Evolutionary conservation across 2,888 invertebrate genomes (phyloP).

Genomic region (Drosophila gaucha): DNA sequence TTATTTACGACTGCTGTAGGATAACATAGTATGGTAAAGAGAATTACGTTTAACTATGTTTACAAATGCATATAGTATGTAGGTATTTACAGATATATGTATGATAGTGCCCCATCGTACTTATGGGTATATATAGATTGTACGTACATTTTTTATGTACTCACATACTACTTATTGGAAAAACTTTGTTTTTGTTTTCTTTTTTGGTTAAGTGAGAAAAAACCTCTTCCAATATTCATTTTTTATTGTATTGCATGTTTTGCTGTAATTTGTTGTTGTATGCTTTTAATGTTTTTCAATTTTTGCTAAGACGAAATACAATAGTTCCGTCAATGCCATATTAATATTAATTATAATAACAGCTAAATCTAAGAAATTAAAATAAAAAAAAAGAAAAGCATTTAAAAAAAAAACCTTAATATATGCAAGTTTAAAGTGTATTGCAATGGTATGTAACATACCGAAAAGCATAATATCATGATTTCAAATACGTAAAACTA

Average conservation of each 20-base stretch:
- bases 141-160: constrained; percentile 57
- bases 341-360: constrained; percentile 66
- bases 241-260: constrained; percentile 55
- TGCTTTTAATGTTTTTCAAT: constrained; percentile 65
- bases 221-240: constrained; percentile 68
- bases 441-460: constrained; percentile 79
- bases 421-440: constrained; percentile 50
- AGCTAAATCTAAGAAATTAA: constrained; percentile 27
- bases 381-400: constrained; percentile 17
- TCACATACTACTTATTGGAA: constrained; percentile 66
- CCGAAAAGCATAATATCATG: constrained; percentile 76
- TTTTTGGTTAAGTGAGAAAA: constrained; percentile 39
- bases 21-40: constrained; percentile 59
- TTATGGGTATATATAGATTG: constrained; percentile 43
- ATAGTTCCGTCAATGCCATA: constrained; percentile 78
- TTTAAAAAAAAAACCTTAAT: constrained; percentile 46
- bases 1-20: constrained; percentile 77
- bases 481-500: constrained; percentile 80
- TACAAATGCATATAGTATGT: constrained; percentile 37
- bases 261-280: constrained; percentile 69
- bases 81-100: constrained; percentile 37
- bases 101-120: constrained; percentile 29
- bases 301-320: constrained; percentile 62
- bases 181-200: constrained; percentile 66
- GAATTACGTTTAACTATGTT: constrained; percentile 70